Percentiles rank a stretch among this genome's conserved stretches.
Evolutionary conservation across 1,140 invertebrate species (phyloP).

Genomic region (Coboldia fuscipes): DNA sequence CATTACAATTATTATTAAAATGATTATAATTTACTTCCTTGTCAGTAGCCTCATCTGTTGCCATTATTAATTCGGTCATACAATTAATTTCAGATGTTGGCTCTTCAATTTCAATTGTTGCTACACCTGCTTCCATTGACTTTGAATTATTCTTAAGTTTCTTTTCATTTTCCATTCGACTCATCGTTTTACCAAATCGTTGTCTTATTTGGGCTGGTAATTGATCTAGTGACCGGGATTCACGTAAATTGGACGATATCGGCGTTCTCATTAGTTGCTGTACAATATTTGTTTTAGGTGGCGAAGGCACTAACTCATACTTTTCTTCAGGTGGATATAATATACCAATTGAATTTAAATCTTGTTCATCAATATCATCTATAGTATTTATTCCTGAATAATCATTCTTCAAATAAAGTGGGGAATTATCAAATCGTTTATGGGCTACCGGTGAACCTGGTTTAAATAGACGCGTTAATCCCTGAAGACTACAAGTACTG

Average conservation of each 20-base stretch:
- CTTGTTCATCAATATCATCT: neutral
- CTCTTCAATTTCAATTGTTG: neutral
- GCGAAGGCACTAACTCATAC: neutral
- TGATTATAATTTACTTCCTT: slow-evolving; percentile 19
- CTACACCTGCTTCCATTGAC: slow-evolving; percentile 1
- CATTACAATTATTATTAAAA: slow-evolving; percentile 25
- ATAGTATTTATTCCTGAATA: slow-evolving; percentile 2
- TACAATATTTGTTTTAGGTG: neutral
- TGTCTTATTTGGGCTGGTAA: slow-evolving; percentile 9
- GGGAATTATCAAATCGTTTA: slow-evolving; percentile 11
- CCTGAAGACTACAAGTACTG: slow-evolving; percentile 19
- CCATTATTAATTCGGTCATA: neutral
- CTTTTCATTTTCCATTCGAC: neutral
- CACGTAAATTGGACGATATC: slow-evolving; percentile 9
- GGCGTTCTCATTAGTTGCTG: neutral
- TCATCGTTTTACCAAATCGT: slow-evolving; percentile 1
- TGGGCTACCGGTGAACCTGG: slow-evolving; percentile 16
- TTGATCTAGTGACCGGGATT: slow-evolving; percentile 16
- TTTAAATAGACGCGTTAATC: slow-evolving; percentile 10
- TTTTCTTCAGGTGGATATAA: neutral
- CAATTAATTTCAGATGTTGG: neutral
- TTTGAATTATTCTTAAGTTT: neutral
- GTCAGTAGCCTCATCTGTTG: slow-evolving; percentile 7
- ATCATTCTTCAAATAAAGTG: slow-evolving; percentile 3
- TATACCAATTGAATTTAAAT: neutral